Evolutionary conservation across 2,113 vertebrate species (phyloP), one percentile per base, ranked within the genome.

Genomic region (Lampris megalopsis): DNA sequence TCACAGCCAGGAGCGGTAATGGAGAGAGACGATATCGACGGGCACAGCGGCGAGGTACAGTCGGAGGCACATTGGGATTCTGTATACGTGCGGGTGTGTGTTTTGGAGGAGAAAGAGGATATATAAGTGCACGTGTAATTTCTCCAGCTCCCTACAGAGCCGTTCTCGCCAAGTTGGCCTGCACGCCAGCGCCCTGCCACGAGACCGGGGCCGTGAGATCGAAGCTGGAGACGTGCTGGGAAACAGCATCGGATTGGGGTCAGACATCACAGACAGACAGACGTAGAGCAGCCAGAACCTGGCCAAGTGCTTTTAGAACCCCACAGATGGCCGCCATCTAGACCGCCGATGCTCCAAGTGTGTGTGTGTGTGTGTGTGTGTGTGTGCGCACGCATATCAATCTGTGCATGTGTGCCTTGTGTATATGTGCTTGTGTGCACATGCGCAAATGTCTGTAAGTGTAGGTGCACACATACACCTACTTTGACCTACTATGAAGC

Each of bases 171-270:
- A 79, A 82, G 59, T 77, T 88, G 86, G 91, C 85, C 81, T 82
- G 61, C 62, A 56, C 72, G 64, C 69, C 48, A 9, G 54, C 75
- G 78, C 86, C 80, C 85, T 73, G 79, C 77, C 48, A 70, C 43
- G 85, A 90, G 90, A 85, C 90, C 88, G 83, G 50, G 71, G 85
- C 82, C 85, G 85, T 90, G 85, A 90, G 85, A 77, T 91, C 81
- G 75, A 53, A 78, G 84, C 77, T 84, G 63, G 86, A 61, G 60
- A 64, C 86, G 77, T 80, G 81, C 89, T 89, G 90, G 73, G 86
- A 82, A 91, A 88, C 65, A 74, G 67, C 83, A 84, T 80, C 82
- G 84, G 75, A 87, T 84, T 87, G 68, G 69, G 82, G 79, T 76
- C 72, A 81, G 80, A 57, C 75, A 73, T 71, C 68, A 68, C 49